Evolutionary conservation across 2,113 vertebrate genomes (phyloP).

Genomic region (Halichoeres trimaculatus): DNA sequence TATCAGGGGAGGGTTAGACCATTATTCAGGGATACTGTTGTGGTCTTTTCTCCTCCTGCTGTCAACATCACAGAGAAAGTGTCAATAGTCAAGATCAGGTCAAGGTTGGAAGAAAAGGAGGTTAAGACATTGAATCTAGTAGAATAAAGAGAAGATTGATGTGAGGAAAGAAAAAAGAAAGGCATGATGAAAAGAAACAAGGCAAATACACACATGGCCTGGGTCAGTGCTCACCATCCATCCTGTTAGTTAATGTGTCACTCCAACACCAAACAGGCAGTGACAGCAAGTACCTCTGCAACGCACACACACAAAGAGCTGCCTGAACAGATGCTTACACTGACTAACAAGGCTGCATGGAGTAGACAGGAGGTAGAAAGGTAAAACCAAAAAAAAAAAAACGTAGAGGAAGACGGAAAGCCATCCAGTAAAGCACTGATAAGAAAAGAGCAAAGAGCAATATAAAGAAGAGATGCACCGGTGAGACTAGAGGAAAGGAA

Average conservation of each 20-base stretch:
- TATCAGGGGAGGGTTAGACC: too few relatives aligned
- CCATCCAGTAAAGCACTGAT: conserved; percentile 50
- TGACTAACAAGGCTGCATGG: conserved; percentile 45
- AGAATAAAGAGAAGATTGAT: background rate
- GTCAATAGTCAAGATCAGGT: conserved; percentile 18
- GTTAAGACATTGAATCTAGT: background rate
- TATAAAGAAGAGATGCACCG: conserved; percentile 25
- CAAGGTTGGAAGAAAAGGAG: conserved; percentile 12
- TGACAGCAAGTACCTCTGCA: conserved; percentile 32
- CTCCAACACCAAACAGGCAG: conserved; percentile 56
- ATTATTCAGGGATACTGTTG: background rate
- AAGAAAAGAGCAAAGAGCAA: conserved; percentile 36
- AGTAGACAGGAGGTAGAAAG: conserved; percentile 25
- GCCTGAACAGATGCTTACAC: conserved; percentile 39
- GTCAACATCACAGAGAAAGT: conserved; percentile 23
- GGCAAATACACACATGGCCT: conserved; percentile 17
- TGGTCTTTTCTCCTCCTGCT: background rate
- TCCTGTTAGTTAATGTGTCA: conserved; percentile 74
- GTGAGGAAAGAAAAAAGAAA: background rate
- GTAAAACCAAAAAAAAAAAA: conserved; percentile 15
- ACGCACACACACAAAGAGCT: conserved; percentile 26
- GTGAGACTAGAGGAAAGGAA: conserved; percentile 13
- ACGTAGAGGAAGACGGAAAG: conserved; percentile 20
- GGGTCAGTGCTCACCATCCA: conserved; percentile 24
- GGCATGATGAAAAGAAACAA: conserved; percentile 20